Conservation (phyloP, 2,113 vertebrate genomes). For the Hyla sarda region DNA sequence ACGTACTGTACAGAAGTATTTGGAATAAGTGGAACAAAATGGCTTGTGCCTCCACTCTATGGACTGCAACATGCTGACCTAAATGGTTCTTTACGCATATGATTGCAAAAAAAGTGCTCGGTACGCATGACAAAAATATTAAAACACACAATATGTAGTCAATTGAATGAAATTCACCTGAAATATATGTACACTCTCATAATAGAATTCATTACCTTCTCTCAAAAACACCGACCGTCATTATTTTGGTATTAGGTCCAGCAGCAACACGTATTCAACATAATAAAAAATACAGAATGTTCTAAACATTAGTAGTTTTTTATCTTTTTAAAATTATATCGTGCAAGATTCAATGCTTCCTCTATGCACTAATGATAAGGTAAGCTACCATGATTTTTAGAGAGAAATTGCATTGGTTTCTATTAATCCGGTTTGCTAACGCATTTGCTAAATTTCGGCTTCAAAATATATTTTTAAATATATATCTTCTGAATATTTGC, state of each 20-base stretch:
- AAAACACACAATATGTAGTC: slow-evolving; percentile 39
- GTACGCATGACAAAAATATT: slow-evolving; percentile 43
- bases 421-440: neutral
- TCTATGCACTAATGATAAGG: neutral
- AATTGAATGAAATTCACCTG: slow-evolving; percentile 27
- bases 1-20: slow-evolving; percentile 29
- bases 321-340: neutral
- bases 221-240: neutral
- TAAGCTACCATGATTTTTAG: neutral
- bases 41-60: slow-evolving; percentile 14
- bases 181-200: slow-evolving; percentile 44
- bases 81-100: slow-evolving; percentile 3
- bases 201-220: slow-evolving; percentile 16
- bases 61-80: slow-evolving; percentile 32
- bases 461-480: neutral
- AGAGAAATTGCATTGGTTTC: neutral
- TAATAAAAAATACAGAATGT: slow-evolving; percentile 6
- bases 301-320: slow-evolving; percentile 6
- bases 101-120: slow-evolving; percentile 17
- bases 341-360: neutral
- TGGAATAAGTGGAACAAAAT: slow-evolving; percentile 24
- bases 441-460: neutral
- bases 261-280: slow-evolving; percentile 51
- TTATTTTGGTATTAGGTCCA: slow-evolving; percentile 45
- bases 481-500: neutral